Percentiles rank a stretch among this genome's conserved stretches.
These are phyloP conservation scores for Falco cherrug DNA, from an alignment of 2,797 vertebrate genomes.

Conservation along the genomic window DNA sequence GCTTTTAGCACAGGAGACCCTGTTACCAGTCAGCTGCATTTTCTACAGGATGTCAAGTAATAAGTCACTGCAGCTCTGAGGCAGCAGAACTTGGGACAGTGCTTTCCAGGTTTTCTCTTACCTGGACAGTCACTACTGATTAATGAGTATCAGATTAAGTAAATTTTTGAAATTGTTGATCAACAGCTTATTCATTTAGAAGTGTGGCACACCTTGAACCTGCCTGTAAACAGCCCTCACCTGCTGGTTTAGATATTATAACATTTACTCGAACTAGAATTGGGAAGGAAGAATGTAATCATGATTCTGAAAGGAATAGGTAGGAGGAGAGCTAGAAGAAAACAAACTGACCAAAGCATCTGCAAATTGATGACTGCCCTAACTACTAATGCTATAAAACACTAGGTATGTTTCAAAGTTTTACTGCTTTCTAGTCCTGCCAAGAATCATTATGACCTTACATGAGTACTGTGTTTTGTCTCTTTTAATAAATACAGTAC, in stretches of 20 bases:
- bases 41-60: not conserved
- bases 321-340: not conserved
- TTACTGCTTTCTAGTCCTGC: not conserved
- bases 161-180: not conserved
- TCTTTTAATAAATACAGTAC: not conserved
- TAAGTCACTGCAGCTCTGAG: not conserved
- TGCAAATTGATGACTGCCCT: not conserved
- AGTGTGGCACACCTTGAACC: not conserved
- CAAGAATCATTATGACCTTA: not conserved
- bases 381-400: not conserved
- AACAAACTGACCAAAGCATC: not conserved
- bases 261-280: not conserved
- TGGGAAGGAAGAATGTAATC: not conserved
- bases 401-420: not conserved
- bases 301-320: not conserved
- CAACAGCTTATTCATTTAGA: not conserved
- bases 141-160: not conserved
- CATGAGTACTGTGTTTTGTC: not conserved
- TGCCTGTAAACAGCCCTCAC: not conserved
- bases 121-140: not conserved
- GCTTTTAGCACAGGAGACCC: not conserved
- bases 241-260: not conserved
- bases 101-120: not conserved
- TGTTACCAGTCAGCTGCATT: not conserved
- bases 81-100: not conserved